Conservation (phyloP, 2,797 vertebrate species). For the Brachyalestes nurse region DNA sequence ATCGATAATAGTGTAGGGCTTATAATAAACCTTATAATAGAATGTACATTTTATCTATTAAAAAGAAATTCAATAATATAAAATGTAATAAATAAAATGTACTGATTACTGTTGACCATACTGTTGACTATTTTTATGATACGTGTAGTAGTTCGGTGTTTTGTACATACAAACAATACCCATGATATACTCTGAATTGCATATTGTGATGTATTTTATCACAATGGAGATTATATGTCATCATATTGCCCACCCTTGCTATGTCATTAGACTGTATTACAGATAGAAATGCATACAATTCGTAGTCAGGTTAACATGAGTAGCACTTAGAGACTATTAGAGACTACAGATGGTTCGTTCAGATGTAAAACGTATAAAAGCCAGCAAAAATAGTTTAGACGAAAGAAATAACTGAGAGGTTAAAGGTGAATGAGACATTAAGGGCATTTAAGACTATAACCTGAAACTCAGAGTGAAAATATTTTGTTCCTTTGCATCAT, state of each 20-base stretch:
- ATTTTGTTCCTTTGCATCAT: conserved; percentile 43
- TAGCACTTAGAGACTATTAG: conserved; percentile 2
- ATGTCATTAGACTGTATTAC: too few species aligned
- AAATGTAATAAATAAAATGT: too few species aligned
- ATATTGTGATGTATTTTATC: neutral
- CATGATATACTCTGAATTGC: neutral
- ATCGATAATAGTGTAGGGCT: too few species aligned
- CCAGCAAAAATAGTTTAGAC: neutral
- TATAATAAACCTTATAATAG: too few species aligned
- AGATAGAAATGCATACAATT: neutral
- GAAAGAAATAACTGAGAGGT: neutral
- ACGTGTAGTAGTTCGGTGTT: too few species aligned
- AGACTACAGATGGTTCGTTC: conserved; percentile 18
- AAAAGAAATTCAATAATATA: too few species aligned
- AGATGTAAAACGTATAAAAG: conserved; percentile 35
- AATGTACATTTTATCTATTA: too few species aligned
- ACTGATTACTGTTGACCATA: too few species aligned
- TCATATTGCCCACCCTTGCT: neutral
- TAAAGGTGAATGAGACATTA: conserved; percentile 15
- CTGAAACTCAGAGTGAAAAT: neutral
- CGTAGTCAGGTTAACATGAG: neutral
- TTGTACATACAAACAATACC: neutral
- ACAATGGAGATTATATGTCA: neutral
- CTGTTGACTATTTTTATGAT: too few species aligned
- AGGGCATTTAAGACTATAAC: conserved; percentile 6